Evolutionary conservation across 2,113 vertebrate genomes (phyloP).

Genomic region (Clarias macrocephalus): DNA sequence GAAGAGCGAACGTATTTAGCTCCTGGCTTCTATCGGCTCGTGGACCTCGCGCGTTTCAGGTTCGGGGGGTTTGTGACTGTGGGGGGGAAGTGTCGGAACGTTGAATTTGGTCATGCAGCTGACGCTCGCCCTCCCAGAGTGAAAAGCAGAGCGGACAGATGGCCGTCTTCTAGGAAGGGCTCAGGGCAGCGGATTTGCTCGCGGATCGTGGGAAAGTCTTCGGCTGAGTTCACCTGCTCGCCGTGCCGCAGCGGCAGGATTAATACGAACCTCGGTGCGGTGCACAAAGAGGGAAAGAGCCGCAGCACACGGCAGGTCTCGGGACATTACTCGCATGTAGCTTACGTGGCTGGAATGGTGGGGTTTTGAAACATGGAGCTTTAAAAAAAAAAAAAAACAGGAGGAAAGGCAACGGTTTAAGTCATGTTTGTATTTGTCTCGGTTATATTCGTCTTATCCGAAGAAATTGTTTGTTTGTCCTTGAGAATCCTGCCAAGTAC

Average conservation of each 20-base stretch:
- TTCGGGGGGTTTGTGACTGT: constrained; percentile 56
- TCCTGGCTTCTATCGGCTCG: constrained; percentile 52
- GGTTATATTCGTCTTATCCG: neutral
- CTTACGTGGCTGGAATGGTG: constrained; percentile 4
- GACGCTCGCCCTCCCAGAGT: constrained; percentile 70
- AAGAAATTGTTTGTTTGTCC: neutral
- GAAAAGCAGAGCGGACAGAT: constrained; percentile 76
- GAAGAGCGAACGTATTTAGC: constrained; percentile 47
- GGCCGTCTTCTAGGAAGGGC: constrained; percentile 73
- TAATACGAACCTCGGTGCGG: constrained; percentile 61
- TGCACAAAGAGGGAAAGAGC: constrained; percentile 36
- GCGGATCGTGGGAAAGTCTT: constrained; percentile 78
- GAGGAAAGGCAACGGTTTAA: neutral
- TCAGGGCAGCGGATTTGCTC: constrained; percentile 72
- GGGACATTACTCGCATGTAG: constrained; percentile 30
- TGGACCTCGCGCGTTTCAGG: constrained; percentile 32
- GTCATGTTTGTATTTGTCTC: constrained; percentile 8
- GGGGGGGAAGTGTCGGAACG: constrained; percentile 73
- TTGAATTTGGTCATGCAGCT: constrained; percentile 75
- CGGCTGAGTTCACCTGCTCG: constrained; percentile 76
- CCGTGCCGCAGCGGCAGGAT: constrained; percentile 67
- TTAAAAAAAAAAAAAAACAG: neutral
- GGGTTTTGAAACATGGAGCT: constrained; percentile 5
- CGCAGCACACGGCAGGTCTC: constrained; percentile 29
- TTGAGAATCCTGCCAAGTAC: neutral